Evolutionary conservation across 2,113 vertebrate genomes (phyloP), one percentile per base, ranked within the genome.

Genomic region (Microtus pennsylvanicus): DNA sequence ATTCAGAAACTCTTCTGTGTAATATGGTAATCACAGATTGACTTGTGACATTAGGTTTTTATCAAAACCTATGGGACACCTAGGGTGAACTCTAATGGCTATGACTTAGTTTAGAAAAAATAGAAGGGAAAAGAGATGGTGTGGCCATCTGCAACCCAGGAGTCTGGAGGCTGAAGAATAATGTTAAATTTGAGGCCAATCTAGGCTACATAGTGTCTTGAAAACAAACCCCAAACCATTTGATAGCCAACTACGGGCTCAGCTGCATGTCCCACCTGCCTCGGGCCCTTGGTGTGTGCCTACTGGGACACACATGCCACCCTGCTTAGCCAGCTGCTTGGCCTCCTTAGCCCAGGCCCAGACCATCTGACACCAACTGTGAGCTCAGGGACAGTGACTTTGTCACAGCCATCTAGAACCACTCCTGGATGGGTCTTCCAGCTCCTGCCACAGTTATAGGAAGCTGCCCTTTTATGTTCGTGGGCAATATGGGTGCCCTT

Each of bases 11-110:
- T 38, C 16, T 77, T 63, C 16, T 61, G 78, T 7, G 0, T 28
- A 50, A n/a, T 7, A 1, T 1, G 4, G 9, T 52, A 8, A 45
- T 3, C 10, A 28, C 55, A 58, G n/a, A 0, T 65, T 2, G 1
- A 76, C 8, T 7, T 4, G 0, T 17, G 77, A 14, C 28, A 21
- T 3, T 0, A 2, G 3, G 10, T 28, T 1, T 72, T 42, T 33
- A 45, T 92, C 58, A 52, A 83, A 91, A 50, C 83, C 77, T 0
- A 16, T 14, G 33, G 47, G 30, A 13, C n/a, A 2, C 13, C 5
- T 17, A 63, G 26, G 0, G 7, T 7, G 67, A 89, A 3, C 38
- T 4, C 8, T 30, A 21, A 17, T 12, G 78, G 52, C 61, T 38
- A 16, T 7, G 6, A 55, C 21, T 42, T 58, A 67, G 3, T 55